These are phyloP conservation scores for Mastomys natalensis DNA, from an alignment of 2,113 vertebrate genomes.

Conservation along the genomic window DNA sequence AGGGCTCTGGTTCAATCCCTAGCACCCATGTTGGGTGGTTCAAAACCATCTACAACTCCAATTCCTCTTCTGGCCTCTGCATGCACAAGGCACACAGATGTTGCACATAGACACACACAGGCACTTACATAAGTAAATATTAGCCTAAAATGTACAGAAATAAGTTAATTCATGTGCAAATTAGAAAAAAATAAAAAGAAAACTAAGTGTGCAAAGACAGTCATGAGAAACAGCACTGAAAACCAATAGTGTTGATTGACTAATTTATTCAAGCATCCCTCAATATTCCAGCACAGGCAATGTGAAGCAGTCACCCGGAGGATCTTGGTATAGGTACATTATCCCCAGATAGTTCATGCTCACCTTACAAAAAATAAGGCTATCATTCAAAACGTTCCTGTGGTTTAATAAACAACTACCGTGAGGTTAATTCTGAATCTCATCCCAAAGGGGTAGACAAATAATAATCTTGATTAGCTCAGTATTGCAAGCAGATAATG, in stretches of 20 bases:
- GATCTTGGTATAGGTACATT: not conserved
- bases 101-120: not conserved
- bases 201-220: not conserved
- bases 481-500: not conserved
- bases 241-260: not conserved
- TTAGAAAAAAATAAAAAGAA: not conserved
- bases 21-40: not conserved
- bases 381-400: not conserved
- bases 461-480: not conserved
- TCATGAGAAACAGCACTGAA: not conserved
- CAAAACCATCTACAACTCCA: not conserved
- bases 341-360: not conserved
- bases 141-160: not conserved
- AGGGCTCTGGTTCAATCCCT: too few species aligned
- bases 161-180: not conserved
- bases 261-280: not conserved
- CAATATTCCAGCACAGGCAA: not conserved
- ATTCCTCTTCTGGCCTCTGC: not conserved
- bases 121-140: not conserved
- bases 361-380: not conserved
- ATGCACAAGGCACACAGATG: not conserved
- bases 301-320: not conserved
- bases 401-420: not conserved
- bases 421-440: not conserved
- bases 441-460: not conserved